phyloP scores from a whole-genome alignment of 1,140 invertebrate species.

The Aphaenogaster floridana region DNA sequence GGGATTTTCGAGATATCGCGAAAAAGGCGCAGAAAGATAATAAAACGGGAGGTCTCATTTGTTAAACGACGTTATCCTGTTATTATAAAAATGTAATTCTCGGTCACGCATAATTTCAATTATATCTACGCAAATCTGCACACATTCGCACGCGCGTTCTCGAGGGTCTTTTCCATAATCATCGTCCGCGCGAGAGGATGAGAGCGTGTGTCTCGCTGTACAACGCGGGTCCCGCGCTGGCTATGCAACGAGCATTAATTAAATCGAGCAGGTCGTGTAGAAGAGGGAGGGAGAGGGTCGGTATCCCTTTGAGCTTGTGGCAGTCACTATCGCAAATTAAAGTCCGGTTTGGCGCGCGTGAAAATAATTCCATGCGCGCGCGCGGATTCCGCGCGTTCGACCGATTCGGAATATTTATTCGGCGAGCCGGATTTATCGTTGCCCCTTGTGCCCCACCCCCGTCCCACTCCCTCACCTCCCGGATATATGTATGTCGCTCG shows the following conservation, averaged over 20 bases:
- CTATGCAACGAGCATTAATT: constrained; percentile 75
- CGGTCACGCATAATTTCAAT: constrained; percentile 56
- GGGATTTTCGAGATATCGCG: background rate
- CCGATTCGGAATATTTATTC: constrained; percentile 64
- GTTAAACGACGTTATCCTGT: constrained; percentile 29
- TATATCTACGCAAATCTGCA: background rate
- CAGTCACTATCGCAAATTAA: constrained; percentile 77
- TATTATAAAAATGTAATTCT: constrained; percentile 62
- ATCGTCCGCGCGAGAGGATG: constrained; percentile 58
- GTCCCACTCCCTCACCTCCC: background rate
- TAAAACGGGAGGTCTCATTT: background rate
- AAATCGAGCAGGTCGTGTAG: constrained; percentile 73
- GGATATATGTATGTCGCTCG: constrained; percentile 31
- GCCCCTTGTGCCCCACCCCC: background rate
- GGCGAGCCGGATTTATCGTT: constrained; percentile 69
- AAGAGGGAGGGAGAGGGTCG: constrained; percentile 43
- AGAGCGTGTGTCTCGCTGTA: constrained; percentile 65
- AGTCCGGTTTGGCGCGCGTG: constrained; percentile 68
- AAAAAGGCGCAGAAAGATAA: background rate
- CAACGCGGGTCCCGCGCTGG: constrained; percentile 14
- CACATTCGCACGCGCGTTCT: constrained; percentile 18
- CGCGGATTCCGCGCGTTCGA: constrained; percentile 30
- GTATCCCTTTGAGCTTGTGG: constrained; percentile 76
- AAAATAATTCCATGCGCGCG: constrained; percentile 72
- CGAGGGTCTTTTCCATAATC: constrained; percentile 48